Base-by-base conservation (phyloP, 2,113 vertebrate genomes). In the Chaetops frenatus region DNA sequence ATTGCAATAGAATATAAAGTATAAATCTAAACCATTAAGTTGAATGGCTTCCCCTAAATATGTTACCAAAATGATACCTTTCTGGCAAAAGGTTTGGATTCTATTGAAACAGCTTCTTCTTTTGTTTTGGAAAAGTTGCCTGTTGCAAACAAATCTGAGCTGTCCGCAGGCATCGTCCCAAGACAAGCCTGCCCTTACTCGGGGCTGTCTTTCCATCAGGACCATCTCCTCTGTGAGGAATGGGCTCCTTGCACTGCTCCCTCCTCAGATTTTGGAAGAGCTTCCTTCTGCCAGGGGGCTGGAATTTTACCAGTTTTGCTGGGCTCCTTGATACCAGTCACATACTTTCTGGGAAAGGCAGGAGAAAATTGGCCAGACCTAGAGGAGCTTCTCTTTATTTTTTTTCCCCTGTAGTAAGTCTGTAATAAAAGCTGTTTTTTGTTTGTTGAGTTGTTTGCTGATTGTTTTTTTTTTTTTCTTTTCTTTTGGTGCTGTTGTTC, bases 41-140 rank as follows among this genome's bases (percentile, higher is more conserved):
- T 29, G 21, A 93, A 24, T 24, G 5, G 2, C 56, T 93, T 81
- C 11, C 19, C n/a, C 71, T 76, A 80, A 83, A 61, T 58, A 10
- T 4, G 8, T 88, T 73, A 86, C 79, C 72, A 88, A 62, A 93
- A 78, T 42, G 2, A 94, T 90, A 93, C 88, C 86, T 94, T 93
- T 93, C 90, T 88, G 94, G 82, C 71, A 86, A 88, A 90, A 95
- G 11, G 5, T 86, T 88, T 64, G 40, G 61, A 53, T 80, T 91
- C 61, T 80, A 80, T 44, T 76, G 57, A 93, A 93, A 80, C 44
- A 56, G 31, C 18, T 91, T 79, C 60, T 81, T 78, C 48, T 72
- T 76, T 85, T 94, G 92, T 95, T 96, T 95, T 94, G 95, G 92
- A 96, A 95, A 96, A 82, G 40, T 72, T 1, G 61, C 66, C 57